Percentiles rank a stretch among this genome's conserved stretches.
phyloP scores from a whole-genome alignment of 2,797 vertebrate genomes.

The Etheostoma nigrum region DNA sequence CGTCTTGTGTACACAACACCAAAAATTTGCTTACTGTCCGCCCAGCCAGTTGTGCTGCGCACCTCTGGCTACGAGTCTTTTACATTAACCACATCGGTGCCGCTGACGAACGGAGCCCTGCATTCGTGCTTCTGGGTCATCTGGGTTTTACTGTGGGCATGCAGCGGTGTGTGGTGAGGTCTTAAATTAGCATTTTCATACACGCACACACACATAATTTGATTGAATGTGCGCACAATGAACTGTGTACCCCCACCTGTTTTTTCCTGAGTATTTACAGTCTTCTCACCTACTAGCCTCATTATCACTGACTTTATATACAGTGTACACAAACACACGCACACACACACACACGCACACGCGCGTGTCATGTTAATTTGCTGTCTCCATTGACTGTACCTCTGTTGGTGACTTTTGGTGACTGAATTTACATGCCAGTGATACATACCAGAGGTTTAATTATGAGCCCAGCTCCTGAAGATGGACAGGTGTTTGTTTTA shows the following conservation, averaged over 20 bases:
- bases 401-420: constrained; percentile 54
- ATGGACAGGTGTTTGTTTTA: constrained; percentile 62
- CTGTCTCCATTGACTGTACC: constrained; percentile 34
- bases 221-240: constrained; percentile 41
- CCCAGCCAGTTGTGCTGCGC: constrained; percentile 76
- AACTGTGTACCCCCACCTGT: constrained; percentile 62
- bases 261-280: constrained; percentile 32
- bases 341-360: constrained; percentile 8
- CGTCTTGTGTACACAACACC: constrained; percentile 73
- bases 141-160: constrained; percentile 67
- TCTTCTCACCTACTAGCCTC: constrained; percentile 47
- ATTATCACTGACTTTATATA: constrained; percentile 40
- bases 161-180: constrained; percentile 61
- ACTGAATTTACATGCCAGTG: constrained; percentile 38
- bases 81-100: constrained; percentile 75
- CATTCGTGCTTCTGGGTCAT: constrained; percentile 69
- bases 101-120: constrained; percentile 59
- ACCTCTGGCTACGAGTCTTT: constrained; percentile 75
- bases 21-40: constrained; percentile 69
- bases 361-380: constrained; percentile 33
- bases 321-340: constrained; percentile 37
- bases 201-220: constrained; percentile 33
- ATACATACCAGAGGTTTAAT: constrained; percentile 42
- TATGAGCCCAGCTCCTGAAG: constrained; percentile 39
- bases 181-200: constrained; percentile 45